These are phyloP conservation scores for Eulimnadia texana DNA, from an alignment of 1,140 invertebrate species.

Conservation along the genomic window DNA sequence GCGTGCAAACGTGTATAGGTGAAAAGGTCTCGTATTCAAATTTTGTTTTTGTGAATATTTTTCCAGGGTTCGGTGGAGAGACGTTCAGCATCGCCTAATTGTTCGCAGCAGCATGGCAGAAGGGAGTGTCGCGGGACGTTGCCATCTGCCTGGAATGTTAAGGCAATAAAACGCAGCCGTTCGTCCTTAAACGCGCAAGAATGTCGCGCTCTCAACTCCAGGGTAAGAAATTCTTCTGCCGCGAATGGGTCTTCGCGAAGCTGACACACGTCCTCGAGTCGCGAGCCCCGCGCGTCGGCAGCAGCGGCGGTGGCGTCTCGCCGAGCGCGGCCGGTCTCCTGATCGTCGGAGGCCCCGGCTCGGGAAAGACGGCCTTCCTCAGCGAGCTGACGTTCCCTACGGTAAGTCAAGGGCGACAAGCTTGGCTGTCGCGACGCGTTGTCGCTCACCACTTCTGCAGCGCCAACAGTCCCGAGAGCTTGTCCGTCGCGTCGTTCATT, in stretches of 20 bases:
- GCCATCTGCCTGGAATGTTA: not conserved
- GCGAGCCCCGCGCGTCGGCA: too few species aligned
- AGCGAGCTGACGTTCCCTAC: constrained; percentile 64
- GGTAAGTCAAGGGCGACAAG: constrained; percentile 46
- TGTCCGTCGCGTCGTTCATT: constrained; percentile 70
- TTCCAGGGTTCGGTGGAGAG: not conserved
- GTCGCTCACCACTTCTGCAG: constrained; percentile 72
- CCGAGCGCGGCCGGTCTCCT: constrained; percentile 44
- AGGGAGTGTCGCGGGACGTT: not conserved
- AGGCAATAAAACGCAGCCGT: not conserved
- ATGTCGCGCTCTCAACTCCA: constrained; percentile 27
- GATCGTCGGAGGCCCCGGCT: constrained; percentile 72
- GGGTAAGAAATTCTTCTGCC: constrained; percentile 53
- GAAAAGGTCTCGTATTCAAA: too few species aligned
- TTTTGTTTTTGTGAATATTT: not conserved
- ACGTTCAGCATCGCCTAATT: too few species aligned
- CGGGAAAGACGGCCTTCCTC: constrained; percentile 61
- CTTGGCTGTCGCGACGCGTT: constrained; percentile 54
- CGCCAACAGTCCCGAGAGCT: constrained; percentile 39
- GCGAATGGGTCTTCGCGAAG: constrained; percentile 91
- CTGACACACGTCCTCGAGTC: constrained; percentile 72
- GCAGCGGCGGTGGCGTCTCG: constrained; percentile 35
- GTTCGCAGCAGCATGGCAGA: not conserved
- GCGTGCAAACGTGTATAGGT: too few species aligned
- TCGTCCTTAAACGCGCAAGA: not conserved